phyloP scores from a whole-genome alignment of 2,888 invertebrate genomes.

The Hybos culiciformis region DNA sequence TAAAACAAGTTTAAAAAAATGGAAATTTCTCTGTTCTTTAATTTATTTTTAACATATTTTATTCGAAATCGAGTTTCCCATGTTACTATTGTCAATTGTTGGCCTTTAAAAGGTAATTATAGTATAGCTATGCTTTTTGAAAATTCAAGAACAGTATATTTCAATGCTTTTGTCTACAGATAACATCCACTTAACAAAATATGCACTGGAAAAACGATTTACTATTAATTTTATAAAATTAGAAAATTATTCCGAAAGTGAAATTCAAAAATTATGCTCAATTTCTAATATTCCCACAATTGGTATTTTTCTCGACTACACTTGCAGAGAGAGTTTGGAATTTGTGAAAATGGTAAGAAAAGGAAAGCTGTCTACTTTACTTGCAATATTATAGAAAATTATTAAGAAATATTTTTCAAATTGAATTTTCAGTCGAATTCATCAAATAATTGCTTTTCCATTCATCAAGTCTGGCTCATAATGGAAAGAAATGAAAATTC shows the following conservation, averaged over 20 bases:
- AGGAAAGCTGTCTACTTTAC: too few species aligned
- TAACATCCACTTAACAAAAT: conserved; percentile 14
- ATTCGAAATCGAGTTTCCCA: conserved; percentile 18
- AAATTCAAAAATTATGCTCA: conserved; percentile 17
- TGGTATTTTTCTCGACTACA: conserved; percentile 25
- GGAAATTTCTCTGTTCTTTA: conserved; percentile 14
- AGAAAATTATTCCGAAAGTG: conserved; percentile 9
- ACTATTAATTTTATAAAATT: conserved; percentile 11
- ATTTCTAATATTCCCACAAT: conserved; percentile 16
- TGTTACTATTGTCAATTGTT: conserved; percentile 26
- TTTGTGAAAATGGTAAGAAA: conserved; percentile 21
- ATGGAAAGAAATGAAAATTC: conserved; percentile 17
- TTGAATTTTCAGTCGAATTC: conserved; percentile 21
- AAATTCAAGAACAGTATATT: background rate
- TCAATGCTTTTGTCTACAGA: conserved; percentile 13
- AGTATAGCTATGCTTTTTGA: background rate
- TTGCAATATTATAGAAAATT: too few species aligned
- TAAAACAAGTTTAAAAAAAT: too few species aligned
- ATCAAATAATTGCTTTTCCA: conserved; percentile 15
- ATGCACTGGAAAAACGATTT: conserved; percentile 17
- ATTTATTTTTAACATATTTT: conserved; percentile 24
- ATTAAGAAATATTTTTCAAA: too few species aligned
- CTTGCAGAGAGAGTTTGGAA: conserved; percentile 17
- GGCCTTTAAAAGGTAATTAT: conserved; percentile 20
- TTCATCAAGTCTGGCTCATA: conserved; percentile 24